phyloP scores from a whole-genome alignment of 1,140 invertebrate genomes.

The Acromyrmex charruanus region DNA sequence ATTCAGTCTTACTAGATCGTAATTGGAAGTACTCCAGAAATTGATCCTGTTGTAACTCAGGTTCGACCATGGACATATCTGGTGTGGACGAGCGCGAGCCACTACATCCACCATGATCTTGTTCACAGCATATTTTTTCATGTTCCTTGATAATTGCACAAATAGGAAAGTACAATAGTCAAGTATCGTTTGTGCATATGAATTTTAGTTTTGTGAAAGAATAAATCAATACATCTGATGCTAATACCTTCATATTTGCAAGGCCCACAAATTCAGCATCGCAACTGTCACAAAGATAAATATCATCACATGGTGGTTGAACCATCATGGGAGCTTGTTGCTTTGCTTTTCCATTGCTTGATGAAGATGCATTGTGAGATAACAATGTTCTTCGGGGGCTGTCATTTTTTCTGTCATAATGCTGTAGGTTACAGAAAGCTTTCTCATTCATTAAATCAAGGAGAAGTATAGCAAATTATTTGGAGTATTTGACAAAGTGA shows the following conservation, averaged over 20 bases:
- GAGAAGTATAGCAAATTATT: neutral
- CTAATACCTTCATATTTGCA: conserved; percentile 87
- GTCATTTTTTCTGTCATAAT: conserved; percentile 83
- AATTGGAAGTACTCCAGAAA: conserved; percentile 84
- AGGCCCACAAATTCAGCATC: conserved; percentile 88
- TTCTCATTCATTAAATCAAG: conserved; percentile 5
- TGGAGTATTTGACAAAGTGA: neutral
- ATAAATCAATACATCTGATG: neutral
- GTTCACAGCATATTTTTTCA: conserved; percentile 85
- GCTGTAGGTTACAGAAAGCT: conserved; percentile 73
- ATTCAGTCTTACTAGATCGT: conserved; percentile 69
- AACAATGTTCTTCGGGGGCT: conserved; percentile 81
- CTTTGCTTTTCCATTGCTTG: conserved; percentile 80
- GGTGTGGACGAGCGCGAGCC: conserved; percentile 81
- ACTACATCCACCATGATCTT: conserved; percentile 68
- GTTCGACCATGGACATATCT: conserved; percentile 64
- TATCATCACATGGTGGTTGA: conserved; percentile 88
- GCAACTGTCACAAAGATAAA: conserved; percentile 92
- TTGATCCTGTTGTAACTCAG: conserved; percentile 82
- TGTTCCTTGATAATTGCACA: conserved; percentile 85
- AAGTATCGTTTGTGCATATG: neutral
- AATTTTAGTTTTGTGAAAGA: neutral
- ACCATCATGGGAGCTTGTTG: conserved; percentile 85
- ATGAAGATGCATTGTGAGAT: conserved; percentile 74
- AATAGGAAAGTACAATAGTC: neutral